Evolutionary conservation across 2,113 vertebrate species (phyloP).

Genomic region (Pogonocichla stellata): DNA sequence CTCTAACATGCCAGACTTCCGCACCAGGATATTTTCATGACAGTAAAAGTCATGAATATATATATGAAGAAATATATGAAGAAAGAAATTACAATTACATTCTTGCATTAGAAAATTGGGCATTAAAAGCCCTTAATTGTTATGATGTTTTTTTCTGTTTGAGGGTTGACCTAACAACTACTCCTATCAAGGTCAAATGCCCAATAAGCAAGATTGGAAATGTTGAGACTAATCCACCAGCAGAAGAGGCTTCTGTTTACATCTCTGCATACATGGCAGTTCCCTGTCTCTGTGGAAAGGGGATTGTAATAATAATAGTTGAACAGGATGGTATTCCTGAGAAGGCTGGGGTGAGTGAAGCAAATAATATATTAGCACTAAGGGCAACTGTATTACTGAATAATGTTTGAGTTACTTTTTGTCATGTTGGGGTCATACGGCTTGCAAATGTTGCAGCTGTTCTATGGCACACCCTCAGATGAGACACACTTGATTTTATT

Average conservation of each 20-base stretch:
- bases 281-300: neutral
- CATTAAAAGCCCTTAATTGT: neutral
- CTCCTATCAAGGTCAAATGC: neutral
- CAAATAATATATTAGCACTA: neutral
- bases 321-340: neutral
- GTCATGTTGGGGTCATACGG: neutral
- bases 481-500: neutral
- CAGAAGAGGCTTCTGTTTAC: neutral
- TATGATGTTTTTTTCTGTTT: neutral
- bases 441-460: neutral
- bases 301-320: neutral
- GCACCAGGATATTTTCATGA: neutral
- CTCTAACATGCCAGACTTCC: neutral
- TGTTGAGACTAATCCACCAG: neutral
- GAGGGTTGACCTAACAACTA: neutral
- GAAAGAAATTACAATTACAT: neutral
- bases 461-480: neutral
- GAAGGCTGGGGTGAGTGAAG: neutral
- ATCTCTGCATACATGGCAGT: neutral
- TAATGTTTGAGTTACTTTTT: neutral
- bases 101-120: neutral
- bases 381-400: neutral
- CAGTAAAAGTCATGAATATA: neutral
- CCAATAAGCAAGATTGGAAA: neutral
- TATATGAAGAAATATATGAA: neutral